Evolutionary conservation across 2,113 vertebrate species (phyloP).

Genomic region (Isurus oxyrinchus): DNA sequence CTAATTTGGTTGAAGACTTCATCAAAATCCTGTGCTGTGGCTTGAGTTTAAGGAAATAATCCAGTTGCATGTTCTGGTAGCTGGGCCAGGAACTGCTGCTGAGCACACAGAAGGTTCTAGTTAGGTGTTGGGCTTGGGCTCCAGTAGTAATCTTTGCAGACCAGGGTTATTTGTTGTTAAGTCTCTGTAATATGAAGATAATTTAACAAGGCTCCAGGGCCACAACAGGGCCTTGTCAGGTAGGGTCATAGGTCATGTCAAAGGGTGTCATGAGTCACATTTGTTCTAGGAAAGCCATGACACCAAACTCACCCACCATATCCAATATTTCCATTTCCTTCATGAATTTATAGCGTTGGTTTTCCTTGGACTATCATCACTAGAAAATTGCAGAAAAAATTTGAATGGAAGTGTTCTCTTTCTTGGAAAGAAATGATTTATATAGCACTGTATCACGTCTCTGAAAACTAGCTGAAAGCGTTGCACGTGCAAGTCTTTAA

Average conservation of each 20-base stretch:
- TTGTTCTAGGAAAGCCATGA: background rate
- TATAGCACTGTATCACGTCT: background rate
- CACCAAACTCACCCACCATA: background rate
- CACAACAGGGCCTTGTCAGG: background rate
- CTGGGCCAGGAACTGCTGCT: background rate
- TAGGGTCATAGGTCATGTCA: background rate
- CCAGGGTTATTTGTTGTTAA: background rate
- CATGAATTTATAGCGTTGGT: background rate
- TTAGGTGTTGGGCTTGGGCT: background rate
- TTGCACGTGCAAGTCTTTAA: background rate
- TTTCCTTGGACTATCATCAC: background rate
- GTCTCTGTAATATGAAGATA: background rate
- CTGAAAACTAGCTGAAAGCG: background rate
- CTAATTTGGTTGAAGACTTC: background rate
- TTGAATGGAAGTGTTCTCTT: background rate
- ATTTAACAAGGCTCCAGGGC: background rate
- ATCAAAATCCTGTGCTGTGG: background rate
- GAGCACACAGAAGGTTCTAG: background rate
- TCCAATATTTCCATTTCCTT: background rate
- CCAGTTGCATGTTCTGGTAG: background rate
- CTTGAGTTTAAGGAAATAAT: background rate
- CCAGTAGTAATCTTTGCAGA: background rate
- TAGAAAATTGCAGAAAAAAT: too few species aligned
- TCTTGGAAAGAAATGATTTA: background rate
- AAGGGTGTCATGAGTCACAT: background rate